Base-by-base conservation (phyloP, 2,888 invertebrate species). In the Melanchra persicariae region DNA sequence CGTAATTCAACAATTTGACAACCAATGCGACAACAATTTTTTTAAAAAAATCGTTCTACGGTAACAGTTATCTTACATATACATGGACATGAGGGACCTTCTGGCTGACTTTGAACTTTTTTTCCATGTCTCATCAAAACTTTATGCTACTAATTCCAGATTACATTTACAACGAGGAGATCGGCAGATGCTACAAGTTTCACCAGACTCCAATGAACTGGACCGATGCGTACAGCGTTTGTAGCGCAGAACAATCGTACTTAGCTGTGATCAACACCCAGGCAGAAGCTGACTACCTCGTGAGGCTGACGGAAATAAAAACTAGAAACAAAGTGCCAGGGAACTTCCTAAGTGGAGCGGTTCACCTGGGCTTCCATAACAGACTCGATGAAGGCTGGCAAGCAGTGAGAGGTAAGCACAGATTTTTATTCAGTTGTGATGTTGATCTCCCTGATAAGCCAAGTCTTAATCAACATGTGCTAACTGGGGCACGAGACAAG, bases 151-250 rank as follows among this genome's bases (percentile, higher is more conserved):
- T 17, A 30, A 26, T 88, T 89, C 37, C 87, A 94, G 94, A 85
- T 70, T 95, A 95, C 78, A 73, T 77, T 55, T 92, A 85, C 79
- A 87, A 89, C 57, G 83, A 84, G 10, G 43, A 54, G 2, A 8
- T 76, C 1, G 91, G 91, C 3, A 89, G 88, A 81, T 95, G 94
- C 77, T 94, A 93, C 85, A 95, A 94, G 73, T 90, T 93, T 61
- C 94, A 95, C 71, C 62, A 87, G 26, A 85, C 77, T 1, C 92
- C 93, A 0, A 75, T 79, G 77, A 91, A 87, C 54, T 95, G 95
- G 94, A 87, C 87, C 0, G 92, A 93, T 0, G 95, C 95, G 0
- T 88, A 90, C 24, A 80, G 81, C 2, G 78, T 85, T 3, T 95
- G 95, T 79, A 85, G 82, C 26, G 87, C 90, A 1, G 94, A 94